Evolutionary conservation across 2,113 vertebrate genomes (phyloP).

Genomic region (Formicarius rufipectus): DNA sequence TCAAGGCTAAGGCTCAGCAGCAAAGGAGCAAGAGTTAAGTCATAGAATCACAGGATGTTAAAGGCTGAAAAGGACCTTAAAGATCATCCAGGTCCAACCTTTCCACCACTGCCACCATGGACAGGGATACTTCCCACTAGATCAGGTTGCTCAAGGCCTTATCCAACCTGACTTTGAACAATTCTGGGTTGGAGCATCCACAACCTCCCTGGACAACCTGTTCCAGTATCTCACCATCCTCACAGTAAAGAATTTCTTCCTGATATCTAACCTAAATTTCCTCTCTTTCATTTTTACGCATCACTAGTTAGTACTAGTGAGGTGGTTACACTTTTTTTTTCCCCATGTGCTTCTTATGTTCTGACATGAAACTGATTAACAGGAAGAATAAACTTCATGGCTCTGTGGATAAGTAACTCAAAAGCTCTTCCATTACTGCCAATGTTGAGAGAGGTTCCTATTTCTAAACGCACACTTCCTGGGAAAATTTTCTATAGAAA

Average conservation of each 20-base stretch:
- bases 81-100: neutral
- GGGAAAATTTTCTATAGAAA: neutral
- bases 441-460: neutral
- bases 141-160: neutral
- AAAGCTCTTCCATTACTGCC: neutral
- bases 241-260: neutral
- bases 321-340: neutral
- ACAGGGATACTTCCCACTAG: neutral
- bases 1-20: neutral
- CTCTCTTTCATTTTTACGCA: neutral
- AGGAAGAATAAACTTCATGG: neutral
- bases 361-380: neutral
- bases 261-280: neutral
- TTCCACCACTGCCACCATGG: neutral
- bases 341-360: neutral
- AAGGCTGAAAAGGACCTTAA: neutral
- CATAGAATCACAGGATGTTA: neutral
- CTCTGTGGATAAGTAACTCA: neutral
- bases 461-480: neutral
- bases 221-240: neutral
- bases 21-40: neutral
- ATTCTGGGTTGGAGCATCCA: neutral
- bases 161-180: neutral
- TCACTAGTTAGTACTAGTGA: neutral
- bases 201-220: neutral